Base-by-base conservation (phyloP, 2,113 vertebrate species). In the Xiphophorus couchianus region DNA sequence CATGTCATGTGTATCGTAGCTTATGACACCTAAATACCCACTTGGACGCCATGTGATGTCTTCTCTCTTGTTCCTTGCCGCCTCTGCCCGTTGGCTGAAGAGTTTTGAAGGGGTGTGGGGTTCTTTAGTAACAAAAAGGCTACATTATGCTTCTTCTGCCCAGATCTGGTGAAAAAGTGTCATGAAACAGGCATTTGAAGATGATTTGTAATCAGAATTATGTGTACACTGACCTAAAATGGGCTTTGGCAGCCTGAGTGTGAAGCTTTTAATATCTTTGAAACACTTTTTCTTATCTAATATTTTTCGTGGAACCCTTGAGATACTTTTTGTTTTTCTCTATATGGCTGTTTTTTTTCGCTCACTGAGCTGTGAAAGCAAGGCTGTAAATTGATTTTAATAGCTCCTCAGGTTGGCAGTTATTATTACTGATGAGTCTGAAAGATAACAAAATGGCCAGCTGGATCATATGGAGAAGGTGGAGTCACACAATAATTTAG, bases 331-430 rank as follows among this genome's bases (percentile, higher is more conserved):
- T 29, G 4, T 31, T 76, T 35, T 66, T 64, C 44, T 54, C 65
- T 72, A 31, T 51, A 61, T 69, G 17, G 73, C 30, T 61, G 27
- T 60, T 70, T 62, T 25, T 25, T 76, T 42, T 42, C 4, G 12
- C 14, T 42, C 70, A 28, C 27, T 67, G 42, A 67, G 77, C 65
- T 77, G 73, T 63, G 77, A 76, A 65, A 69, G 73, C 68, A 51
- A 14, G 31, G 62, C 73, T 78, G 77, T 78, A 82, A 92, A 93
- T 91, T 73, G 77, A 82, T 83, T 90, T 86, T 86, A 91, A 90
- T 86, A 77, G 82, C 83, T 82, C 70, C 69, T 84, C 76, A 70
- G 84, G 77, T 86, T 75, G 74, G 82, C 84, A 86, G 76, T 60
- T 25, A 33, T 90, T 85, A 92, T 89, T 90, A 84, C 78, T 85